Conservation (phyloP, 2,113 vertebrate genomes). For the Megatriorchis doriae region DNA sequence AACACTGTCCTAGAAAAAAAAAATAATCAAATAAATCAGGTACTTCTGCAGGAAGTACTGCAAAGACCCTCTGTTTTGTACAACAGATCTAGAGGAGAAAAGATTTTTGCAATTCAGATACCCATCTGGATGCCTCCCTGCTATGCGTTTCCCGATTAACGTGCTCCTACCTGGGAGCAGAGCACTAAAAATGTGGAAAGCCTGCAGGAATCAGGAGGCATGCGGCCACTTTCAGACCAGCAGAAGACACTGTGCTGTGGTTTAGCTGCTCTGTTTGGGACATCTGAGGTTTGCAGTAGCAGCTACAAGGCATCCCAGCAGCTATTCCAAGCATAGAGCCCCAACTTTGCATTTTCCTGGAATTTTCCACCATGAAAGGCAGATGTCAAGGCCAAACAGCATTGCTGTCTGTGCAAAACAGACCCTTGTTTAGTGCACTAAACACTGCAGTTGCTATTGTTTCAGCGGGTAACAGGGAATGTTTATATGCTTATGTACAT, state of each 20-base stretch:
- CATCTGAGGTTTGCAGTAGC: neutral
- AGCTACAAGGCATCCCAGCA: neutral
- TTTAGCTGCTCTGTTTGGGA: neutral
- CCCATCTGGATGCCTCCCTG: neutral
- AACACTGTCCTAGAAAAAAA: neutral
- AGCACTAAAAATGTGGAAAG: neutral
- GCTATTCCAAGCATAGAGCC: neutral
- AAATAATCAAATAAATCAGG: neutral
- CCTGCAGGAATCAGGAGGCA: neutral
- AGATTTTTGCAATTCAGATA: neutral
- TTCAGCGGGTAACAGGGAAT: neutral
- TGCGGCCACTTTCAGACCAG: neutral
- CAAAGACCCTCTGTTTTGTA: neutral
- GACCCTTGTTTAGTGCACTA: neutral
- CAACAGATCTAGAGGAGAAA: neutral
- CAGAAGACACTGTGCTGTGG: neutral
- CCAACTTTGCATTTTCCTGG: neutral
- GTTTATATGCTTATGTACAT: neutral
- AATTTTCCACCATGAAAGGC: neutral
- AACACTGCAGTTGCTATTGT: neutral
- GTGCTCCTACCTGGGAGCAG: neutral
- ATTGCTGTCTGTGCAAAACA: fast-evolving
- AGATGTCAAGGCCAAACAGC: neutral
- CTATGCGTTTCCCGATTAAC: fast-evolving
- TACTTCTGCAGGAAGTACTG: neutral